phyloP scores from a whole-genome alignment of 2,888 invertebrate genomes.

The Myopa testacea region DNA sequence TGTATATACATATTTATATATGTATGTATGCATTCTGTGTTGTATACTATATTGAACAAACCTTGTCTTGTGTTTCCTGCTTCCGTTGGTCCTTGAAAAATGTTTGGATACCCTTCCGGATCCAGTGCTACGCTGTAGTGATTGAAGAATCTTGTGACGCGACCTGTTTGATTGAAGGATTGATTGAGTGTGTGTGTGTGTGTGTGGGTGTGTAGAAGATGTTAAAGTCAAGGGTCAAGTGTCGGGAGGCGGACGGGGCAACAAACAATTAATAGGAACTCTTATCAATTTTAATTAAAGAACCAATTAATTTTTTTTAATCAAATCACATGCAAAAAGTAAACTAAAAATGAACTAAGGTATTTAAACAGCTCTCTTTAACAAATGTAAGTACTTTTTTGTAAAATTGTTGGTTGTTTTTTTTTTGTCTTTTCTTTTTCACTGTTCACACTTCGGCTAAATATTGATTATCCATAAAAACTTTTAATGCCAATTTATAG shows the following conservation, averaged over 20 bases:
- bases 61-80: background rate
- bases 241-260: too few species aligned
- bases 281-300: too few species aligned
- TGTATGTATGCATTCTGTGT: background rate
- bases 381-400: too few species aligned
- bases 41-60: background rate
- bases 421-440: slow-evolving; percentile 4
- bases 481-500: slow-evolving; percentile 14
- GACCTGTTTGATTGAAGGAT: slow-evolving; percentile 28
- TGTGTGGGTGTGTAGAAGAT: too few species aligned
- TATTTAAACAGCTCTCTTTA: too few species aligned
- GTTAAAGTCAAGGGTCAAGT: too few species aligned
- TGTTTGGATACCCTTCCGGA: slow-evolving; percentile 8
- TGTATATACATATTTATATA: background rate
- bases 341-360: background rate
- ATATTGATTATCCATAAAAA: slow-evolving; percentile 39
- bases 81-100: slow-evolving; percentile 8
- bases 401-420: background rate
- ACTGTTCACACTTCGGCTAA: slow-evolving; percentile 1
- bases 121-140: background rate
- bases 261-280: too few species aligned
- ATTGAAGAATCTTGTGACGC: slow-evolving; percentile 7
- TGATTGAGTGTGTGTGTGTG: background rate
- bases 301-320: too few species aligned
- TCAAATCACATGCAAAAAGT: background rate